Conservation (phyloP, 2,888 invertebrate species). For the Ecdyonurus torrentis region DNA sequence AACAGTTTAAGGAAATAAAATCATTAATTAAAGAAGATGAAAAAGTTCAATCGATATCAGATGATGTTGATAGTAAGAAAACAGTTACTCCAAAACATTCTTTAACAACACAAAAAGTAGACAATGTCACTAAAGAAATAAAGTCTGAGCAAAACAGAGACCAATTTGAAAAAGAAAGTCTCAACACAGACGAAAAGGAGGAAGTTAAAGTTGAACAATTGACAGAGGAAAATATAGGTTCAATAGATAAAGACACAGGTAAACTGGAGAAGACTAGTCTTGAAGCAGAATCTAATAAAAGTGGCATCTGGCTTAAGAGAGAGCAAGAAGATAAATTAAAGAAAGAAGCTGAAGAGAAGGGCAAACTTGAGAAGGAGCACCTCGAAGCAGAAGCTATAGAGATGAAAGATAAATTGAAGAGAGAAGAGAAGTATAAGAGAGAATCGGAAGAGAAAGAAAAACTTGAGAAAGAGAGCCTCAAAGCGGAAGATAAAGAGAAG, state of each 20-base stretch:
- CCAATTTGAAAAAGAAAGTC: no score
- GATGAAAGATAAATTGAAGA: constrained; percentile 11
- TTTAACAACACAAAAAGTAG: no score
- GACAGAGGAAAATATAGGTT: constrained; percentile 11
- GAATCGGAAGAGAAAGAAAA: constrained; percentile 9
- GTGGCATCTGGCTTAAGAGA: background rate
- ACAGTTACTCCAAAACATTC: no score
- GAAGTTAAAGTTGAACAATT: constrained; percentile 8
- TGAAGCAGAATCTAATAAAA: background rate
- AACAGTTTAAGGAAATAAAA: no score
- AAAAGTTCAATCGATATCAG: no score
- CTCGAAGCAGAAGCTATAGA: constrained; percentile 11
- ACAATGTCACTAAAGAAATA: no score
- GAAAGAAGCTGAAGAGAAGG: constrained; percentile 12
- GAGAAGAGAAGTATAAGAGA: constrained; percentile 9
- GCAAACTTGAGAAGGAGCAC: constrained; percentile 13
- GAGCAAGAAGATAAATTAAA: constrained; percentile 11
- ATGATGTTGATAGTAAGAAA: no score
- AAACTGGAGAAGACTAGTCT: background rate
- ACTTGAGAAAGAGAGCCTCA: constrained; percentile 7
- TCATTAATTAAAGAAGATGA: no score
- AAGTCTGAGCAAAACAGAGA: no score
- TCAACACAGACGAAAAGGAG: no score
- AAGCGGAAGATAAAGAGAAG: constrained; percentile 7
- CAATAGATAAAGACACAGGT: background rate